A percentile compares a stretch with the other conserved stretches of the same genome.
These are phyloP conservation scores for Amblyopsis rosae DNA, from an alignment of 2,113 vertebrate genomes.

Conservation along the genomic window DNA sequence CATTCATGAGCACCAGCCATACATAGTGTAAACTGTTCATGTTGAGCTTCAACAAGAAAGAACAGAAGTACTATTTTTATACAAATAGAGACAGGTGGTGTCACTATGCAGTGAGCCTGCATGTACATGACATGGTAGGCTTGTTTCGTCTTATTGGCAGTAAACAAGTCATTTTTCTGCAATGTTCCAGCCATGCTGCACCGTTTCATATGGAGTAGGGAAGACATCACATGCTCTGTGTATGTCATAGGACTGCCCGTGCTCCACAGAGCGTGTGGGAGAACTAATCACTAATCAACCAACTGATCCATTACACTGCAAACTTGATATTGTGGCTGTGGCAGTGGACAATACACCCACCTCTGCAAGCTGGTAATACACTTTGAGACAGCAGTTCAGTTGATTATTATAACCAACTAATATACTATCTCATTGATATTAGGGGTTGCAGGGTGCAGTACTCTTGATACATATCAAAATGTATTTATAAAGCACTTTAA, in stretches of 20 bases:
- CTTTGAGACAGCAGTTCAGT: too few relatives aligned
- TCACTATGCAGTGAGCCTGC: conserved; percentile 20
- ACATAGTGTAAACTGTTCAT: too few relatives aligned
- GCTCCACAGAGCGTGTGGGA: conserved; percentile 28
- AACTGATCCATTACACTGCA: not conserved
- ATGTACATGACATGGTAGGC: conserved; percentile 1
- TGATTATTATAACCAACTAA: too few relatives aligned
- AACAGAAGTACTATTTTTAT: not conserved
- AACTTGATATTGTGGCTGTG: too few relatives aligned
- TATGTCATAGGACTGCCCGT: not conserved
- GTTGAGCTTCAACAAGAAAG: too few relatives aligned
- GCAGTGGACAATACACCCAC: too few relatives aligned
- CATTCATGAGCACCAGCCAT: too few relatives aligned
- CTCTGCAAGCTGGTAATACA: too few relatives aligned
- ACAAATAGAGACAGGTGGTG: not conserved
- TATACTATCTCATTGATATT: too few relatives aligned
- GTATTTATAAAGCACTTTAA: too few relatives aligned
- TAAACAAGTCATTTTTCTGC: conserved; percentile 30
- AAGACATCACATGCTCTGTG: not conserved
- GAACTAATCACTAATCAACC: conserved; percentile 22
- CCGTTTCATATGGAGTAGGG: conserved; percentile 13
- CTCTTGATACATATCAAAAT: too few relatives aligned
- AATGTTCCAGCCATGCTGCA: conserved; percentile 30
- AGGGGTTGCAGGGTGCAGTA: too few relatives aligned
- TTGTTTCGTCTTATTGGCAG: conserved; percentile 23